Base-by-base conservation (phyloP, 2,113 vertebrate species). In the Prietella phreatophila region DNA sequence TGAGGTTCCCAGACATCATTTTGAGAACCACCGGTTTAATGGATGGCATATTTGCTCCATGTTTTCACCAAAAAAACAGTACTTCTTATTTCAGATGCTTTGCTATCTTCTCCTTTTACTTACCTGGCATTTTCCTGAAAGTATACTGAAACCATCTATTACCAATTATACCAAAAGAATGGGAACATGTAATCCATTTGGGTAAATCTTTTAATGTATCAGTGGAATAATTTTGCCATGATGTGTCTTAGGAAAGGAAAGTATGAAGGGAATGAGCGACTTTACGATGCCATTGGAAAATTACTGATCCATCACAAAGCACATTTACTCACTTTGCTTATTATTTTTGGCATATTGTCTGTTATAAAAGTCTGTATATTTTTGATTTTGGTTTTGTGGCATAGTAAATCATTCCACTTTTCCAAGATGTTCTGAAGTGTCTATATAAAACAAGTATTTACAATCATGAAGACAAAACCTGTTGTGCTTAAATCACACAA, bases 391-490 rank as follows among this genome's bases (percentile, higher is more conserved):
- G 58, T 25, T 67, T 39, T 42, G 87, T 85, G 42, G 75, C 33
- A 56, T 25, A 53, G 80, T 84, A 88, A 63, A 33, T 80, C 30
- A 67, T 25, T 50, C 33, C 39, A 71, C 11, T 55, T 81, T 71
- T 85, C 73, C 82, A 33, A 33, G 50, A 56, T 7, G 15, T 69
- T 53, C 87, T 85, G 76, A 39, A 73, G 83, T 36, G 78, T 80
- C 76, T 27, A 3, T 69, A 69, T 30, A 42, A 73, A 80, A n/a
- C 9, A 88, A 27, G 76, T 73, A 85, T 88, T 88, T 88, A 88
- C 60, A 71, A 82, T 88, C 50, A 33, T 79, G 30, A 33, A 75
- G 71, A 36, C 47, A 39, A 88, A 83, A 88, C 53, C 15, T 80
- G 78, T 80, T 82, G 30, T 60, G 30, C 55, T 84, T 84, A 47